Evolutionary conservation across 2,888 invertebrate genomes (phyloP).

Genomic region (Strigamia crassipes): DNA sequence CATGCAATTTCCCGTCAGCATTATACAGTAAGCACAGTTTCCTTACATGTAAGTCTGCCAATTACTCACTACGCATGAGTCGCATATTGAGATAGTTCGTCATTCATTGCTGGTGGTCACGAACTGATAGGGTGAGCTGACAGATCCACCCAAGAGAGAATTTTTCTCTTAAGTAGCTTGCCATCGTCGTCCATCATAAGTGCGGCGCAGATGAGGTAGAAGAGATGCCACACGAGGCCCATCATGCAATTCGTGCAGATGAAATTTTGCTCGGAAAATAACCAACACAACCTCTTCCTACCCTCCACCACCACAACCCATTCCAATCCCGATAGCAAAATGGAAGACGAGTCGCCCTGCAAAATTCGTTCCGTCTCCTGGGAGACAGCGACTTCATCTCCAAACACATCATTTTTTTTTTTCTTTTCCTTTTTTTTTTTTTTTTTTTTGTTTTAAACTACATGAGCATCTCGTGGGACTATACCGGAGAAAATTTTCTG

Average conservation of each 20-base stretch:
- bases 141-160: neutral
- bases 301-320: neutral
- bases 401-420: neutral
- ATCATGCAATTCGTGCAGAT: slow-evolving; percentile 27
- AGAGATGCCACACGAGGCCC: slow-evolving; percentile 10
- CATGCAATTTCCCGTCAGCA: neutral
- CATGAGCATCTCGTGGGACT: neutral
- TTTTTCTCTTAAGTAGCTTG: slow-evolving; percentile 10
- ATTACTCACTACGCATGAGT: neutral
- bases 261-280: slow-evolving; percentile 17
- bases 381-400: neutral
- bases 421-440: neutral
- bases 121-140: slow-evolving; percentile 3
- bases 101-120: neutral
- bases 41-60: neutral
- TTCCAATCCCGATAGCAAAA: slow-evolving; percentile 19
- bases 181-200: slow-evolving; percentile 23
- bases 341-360: slow-evolving; percentile 1
- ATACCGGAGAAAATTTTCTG: neutral
- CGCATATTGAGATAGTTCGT: neutral
- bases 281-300: slow-evolving; percentile 7
- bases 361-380: slow-evolving; percentile 10
- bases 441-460: neutral
- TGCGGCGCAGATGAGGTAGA: neutral
- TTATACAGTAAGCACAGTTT: neutral